Evolutionary conservation across 1,140 invertebrate genomes (phyloP), one percentile per base, ranked within the genome.

Genomic region (Melipona quadrifasciata): DNA sequence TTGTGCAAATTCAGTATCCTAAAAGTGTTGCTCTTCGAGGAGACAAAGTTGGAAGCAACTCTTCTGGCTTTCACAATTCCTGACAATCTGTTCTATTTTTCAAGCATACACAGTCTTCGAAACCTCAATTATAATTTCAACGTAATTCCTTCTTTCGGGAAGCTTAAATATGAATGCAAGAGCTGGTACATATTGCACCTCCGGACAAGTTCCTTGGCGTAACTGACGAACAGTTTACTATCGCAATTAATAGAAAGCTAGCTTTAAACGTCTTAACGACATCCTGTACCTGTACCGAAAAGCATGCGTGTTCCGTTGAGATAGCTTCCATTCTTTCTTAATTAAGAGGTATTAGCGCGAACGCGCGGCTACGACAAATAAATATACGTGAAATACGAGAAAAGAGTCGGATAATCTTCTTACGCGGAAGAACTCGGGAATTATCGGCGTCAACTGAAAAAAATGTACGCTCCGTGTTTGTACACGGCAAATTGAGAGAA

Each of bases 251-350:
- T 31, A 73, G 47, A 14, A 24, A 10, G 19, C 21, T 51, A 39
- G 21, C 68, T 5, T n/a, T 47, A 39, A 75, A 58, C 27, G 21
- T 75, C 58, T 53, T 27, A 71, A 31, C 27, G 71, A 34, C 24
- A n/a, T 2, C 4, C 78, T 53, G 31, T 24, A 79, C n/a, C n/a
- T n/a, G n/a, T n/a, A n/a, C n/a, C n/a, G n/a, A 19, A n/a, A 19
- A 51, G 27, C 70, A 72, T 47, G 27, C 14, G 21, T n/a, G n/a
- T 72, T 72, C n/a, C 70, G 16, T 79, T 79, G 65, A 79, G 55
- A 55, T n/a, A 55, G 12, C 47, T 68, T 55, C 21, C 8, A 55
- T 24, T 47, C 47, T 16, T 47, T 17, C 21, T 24, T 16, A 12
- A 47, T 27, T 3, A 31, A n/a, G 8, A 21, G 27, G 21, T 67